Evolutionary conservation across 2,797 vertebrate species (phyloP).

Genomic region (Tolypeutes matacus): DNA sequence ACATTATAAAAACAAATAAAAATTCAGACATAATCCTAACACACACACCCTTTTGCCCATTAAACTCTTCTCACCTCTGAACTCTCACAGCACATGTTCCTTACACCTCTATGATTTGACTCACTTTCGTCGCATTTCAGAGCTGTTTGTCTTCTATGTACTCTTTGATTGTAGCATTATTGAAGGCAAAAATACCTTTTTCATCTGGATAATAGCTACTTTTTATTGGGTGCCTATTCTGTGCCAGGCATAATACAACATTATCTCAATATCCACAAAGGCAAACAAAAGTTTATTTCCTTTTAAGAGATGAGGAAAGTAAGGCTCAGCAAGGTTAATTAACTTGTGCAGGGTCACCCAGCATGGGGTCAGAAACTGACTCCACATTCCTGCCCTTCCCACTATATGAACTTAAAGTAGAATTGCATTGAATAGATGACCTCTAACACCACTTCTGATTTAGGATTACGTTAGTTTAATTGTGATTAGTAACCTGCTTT

Average conservation of each 20-base stretch:
- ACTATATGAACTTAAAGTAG: background rate
- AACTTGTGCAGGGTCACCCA: background rate
- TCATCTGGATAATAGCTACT: background rate
- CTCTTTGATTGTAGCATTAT: background rate
- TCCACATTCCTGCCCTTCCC: background rate
- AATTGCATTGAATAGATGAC: background rate
- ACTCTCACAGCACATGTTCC: background rate
- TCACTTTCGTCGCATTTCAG: slow-evolving; percentile 10
- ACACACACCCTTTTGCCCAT: background rate
- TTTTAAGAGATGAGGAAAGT: background rate
- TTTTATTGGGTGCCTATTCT: background rate
- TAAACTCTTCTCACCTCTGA: background rate
- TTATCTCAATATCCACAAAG: slow-evolving; percentile 18
- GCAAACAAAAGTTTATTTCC: slow-evolving; percentile 31
- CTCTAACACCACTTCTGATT: slow-evolving; percentile 31
- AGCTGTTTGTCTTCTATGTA: background rate
- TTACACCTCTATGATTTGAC: background rate
- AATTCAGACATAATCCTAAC: background rate
- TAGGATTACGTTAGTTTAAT: background rate
- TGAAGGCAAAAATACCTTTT: slow-evolving; percentile 37
- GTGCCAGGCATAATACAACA: background rate
- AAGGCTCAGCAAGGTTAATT: no score
- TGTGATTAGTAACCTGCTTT: background rate
- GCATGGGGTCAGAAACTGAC: background rate
- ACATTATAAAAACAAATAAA: slow-evolving; percentile 11